Evolutionary conservation across 2,113 vertebrate genomes (phyloP).

Genomic region (Trogon surrucura): DNA sequence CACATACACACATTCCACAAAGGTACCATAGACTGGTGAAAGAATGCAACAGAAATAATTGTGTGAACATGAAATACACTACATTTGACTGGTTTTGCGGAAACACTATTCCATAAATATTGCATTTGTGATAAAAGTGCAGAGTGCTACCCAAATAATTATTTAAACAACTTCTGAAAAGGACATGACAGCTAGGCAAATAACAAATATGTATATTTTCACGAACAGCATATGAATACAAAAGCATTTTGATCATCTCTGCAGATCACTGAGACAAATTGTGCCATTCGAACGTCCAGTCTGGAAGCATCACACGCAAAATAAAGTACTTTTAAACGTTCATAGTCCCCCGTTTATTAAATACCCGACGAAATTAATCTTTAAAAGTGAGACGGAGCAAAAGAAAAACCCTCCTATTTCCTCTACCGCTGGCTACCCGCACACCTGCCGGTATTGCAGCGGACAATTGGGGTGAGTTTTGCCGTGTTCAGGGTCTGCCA

Average conservation of each 20-base stretch:
- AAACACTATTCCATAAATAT: not conserved
- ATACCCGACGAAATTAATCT: not conserved
- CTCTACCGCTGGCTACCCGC: not conserved
- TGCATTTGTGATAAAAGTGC: not conserved
- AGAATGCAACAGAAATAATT: not conserved
- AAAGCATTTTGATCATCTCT: not conserved
- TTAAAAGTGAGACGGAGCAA: not conserved
- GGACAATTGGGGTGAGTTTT: not conserved
- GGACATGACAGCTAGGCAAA: not conserved
- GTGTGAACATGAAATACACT: not conserved
- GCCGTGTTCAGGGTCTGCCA: not conserved
- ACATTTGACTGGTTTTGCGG: not conserved
- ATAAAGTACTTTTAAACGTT: not conserved
- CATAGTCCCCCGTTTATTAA: not conserved
- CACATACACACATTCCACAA: not conserved
- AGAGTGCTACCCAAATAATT: not conserved
- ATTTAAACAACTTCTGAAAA: not conserved
- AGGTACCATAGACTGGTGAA: not conserved
- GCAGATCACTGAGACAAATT: not conserved
- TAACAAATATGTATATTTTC: not conserved
- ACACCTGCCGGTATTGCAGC: not conserved
- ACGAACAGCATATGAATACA: not conserved
- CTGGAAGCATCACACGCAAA: not conserved
- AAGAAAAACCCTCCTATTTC: not conserved
- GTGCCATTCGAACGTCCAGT: not conserved